Percentiles rank a stretch among this genome's conserved stretches.
These are phyloP conservation scores for Cotesia typhae DNA, from an alignment of 1,140 invertebrate species.

Conservation along the genomic window DNA sequence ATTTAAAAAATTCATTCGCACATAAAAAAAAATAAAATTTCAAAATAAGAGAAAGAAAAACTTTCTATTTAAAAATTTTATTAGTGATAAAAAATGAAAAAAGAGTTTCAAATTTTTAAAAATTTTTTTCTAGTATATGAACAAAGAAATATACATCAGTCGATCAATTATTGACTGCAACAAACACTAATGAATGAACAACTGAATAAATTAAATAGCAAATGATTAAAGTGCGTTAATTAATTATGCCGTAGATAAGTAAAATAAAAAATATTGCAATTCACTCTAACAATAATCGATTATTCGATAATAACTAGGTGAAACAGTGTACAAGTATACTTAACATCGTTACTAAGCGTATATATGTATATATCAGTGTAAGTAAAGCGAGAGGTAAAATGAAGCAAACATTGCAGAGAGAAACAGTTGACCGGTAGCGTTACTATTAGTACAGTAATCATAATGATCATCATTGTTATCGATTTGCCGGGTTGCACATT, in stretches of 20 bases:
- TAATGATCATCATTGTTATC: slow-evolving; percentile 40
- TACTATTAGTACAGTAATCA: slow-evolving; percentile 42
- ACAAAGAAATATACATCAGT: too few species aligned
- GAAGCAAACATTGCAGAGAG: slow-evolving; percentile 28
- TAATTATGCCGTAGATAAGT: slow-evolving; percentile 9
- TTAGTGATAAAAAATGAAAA: too few species aligned
- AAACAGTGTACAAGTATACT: not conserved
- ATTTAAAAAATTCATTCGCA: too few species aligned
- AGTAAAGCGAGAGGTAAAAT: slow-evolving; percentile 16
- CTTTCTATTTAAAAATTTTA: too few species aligned
- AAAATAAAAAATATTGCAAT: slow-evolving; percentile 18
- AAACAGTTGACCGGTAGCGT: slow-evolving; percentile 29
- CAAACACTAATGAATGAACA: too few species aligned
- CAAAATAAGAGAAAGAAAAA: too few species aligned
- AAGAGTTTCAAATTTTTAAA: too few species aligned
- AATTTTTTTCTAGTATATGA: too few species aligned
- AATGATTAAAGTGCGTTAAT: not conserved
- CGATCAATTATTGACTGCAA: too few species aligned
- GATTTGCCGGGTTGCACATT: slow-evolving; percentile 37
- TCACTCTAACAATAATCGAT: slow-evolving; percentile 22
- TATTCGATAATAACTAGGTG: slow-evolving; percentile 24
- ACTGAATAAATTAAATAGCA: not conserved
- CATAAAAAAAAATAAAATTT: too few species aligned
- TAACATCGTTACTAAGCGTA: too few species aligned
- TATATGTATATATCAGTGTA: not conserved